A percentile compares a stretch with the other conserved stretches of the same genome.
Conservation (phyloP, 2,113 vertebrate genomes). For the Nothocercus nigrocapillus region DNA sequence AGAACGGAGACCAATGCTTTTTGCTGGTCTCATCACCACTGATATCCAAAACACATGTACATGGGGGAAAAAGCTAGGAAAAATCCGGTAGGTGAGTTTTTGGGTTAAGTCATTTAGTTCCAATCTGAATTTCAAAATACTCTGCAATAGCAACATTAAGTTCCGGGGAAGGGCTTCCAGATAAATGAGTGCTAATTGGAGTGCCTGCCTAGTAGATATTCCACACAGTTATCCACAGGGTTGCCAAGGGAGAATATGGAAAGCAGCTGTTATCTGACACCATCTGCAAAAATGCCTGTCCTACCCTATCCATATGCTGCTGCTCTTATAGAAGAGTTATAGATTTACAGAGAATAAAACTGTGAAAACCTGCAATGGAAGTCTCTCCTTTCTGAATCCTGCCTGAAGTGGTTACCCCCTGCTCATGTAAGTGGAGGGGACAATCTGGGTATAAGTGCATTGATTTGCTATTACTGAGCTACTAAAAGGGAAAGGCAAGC, state of each 20-base stretch:
- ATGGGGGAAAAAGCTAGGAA: slow-evolving; percentile 1
- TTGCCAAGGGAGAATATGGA: slow-evolving; percentile 24
- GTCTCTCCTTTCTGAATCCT: slow-evolving; percentile 28
- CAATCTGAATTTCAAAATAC: slow-evolving; percentile 52
- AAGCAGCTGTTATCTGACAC: slow-evolving; percentile 26
- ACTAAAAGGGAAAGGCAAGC: slow-evolving; percentile 39
- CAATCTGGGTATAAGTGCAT: slow-evolving; percentile 47
- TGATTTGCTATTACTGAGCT: slow-evolving; percentile 58
- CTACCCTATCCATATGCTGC: neutral
- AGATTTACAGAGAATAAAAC: slow-evolving; percentile 26
- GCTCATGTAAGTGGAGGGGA: slow-evolving; percentile 43
- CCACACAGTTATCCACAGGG: slow-evolving; percentile 29
- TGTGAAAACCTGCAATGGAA: slow-evolving; percentile 17
- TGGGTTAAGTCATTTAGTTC: slow-evolving; percentile 15
- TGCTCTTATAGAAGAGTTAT: slow-evolving; percentile 17
- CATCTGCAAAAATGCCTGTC: slow-evolving; percentile 48
- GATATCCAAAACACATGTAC: neutral
- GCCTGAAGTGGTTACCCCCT: slow-evolving; percentile 48
- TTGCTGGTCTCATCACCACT: neutral
- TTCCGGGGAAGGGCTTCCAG: slow-evolving; percentile 35
- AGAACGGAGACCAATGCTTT: neutral
- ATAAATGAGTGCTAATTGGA: slow-evolving; percentile 63
- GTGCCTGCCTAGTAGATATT: slow-evolving; percentile 49
- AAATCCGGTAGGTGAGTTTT: slow-evolving; percentile 33
- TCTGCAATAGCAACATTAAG: slow-evolving; percentile 3